These are phyloP conservation scores for Hirtodrosophila histrioides DNA, from an alignment of 2,888 invertebrate genomes.

Conservation along the genomic window DNA sequence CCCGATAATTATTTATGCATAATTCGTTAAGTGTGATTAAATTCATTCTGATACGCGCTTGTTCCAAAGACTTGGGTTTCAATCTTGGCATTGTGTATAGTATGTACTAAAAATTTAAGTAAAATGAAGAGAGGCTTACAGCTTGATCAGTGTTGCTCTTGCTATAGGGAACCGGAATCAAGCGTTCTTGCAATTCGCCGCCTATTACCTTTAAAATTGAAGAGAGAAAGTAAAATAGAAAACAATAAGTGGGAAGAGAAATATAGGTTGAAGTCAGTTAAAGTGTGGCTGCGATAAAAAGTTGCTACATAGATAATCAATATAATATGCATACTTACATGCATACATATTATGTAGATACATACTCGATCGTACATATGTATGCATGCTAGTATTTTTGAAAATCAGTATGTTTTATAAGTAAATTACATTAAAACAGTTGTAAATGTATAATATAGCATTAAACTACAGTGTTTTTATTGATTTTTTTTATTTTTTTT, in stretches of 20 bases:
- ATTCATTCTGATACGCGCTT: neutral
- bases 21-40: too few relatives aligned
- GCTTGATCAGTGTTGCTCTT: slow-evolving; percentile 99
- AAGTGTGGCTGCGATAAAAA: slow-evolving; percentile 80
- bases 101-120: slow-evolving; percentile 24
- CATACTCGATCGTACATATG: neutral
- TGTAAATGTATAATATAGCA: slow-evolving; percentile 1
- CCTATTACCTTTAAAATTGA: slow-evolving; percentile 97
- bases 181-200: slow-evolving; percentile 99
- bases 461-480: too few relatives aligned
- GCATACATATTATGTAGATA: neutral
- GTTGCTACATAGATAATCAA: slow-evolving; percentile 34
- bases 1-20: too few relatives aligned
- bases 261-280: slow-evolving; percentile 84
- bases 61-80: neutral
- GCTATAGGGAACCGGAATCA: slow-evolving; percentile 99
- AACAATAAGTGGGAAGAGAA: slow-evolving; percentile 81
- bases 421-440: slow-evolving; percentile 3
- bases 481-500: too few relatives aligned
- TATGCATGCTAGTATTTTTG: slow-evolving; percentile 9
- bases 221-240: slow-evolving; percentile 64
- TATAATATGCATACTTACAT: slow-evolving; percentile 4
- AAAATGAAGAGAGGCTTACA: slow-evolving; percentile 89
- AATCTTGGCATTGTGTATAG: slow-evolving; percentile 13
- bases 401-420: neutral